phyloP scores from a whole-genome alignment of 2,888 invertebrate genomes.

The Thelaira solivaga region DNA sequence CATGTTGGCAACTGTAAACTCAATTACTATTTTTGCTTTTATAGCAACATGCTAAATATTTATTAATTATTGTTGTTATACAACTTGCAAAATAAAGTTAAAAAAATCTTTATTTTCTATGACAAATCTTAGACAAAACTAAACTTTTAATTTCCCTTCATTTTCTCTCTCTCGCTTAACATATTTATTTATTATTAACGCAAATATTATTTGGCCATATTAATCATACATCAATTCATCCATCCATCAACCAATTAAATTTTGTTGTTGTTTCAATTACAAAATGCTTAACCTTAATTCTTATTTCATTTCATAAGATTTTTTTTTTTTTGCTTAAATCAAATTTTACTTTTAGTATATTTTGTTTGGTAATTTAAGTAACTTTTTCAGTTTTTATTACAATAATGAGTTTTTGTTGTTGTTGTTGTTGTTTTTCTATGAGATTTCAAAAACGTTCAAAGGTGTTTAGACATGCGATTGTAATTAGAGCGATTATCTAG shows the following conservation, averaged over 20 bases:
- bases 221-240: no score
- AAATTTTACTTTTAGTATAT: constrained; percentile 11
- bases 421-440: constrained; percentile 14
- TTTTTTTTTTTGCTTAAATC: constrained; percentile 7
- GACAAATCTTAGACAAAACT: no score
- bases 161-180: no score
- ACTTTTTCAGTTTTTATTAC: constrained; percentile 12
- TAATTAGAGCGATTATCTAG: constrained; percentile 62
- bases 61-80: background rate
- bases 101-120: background rate
- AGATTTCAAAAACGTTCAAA: constrained; percentile 55
- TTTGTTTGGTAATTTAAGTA: constrained; percentile 12
- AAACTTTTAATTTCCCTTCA: no score
- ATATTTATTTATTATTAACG: background rate
- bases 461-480: constrained; percentile 60
- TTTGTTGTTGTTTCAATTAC: background rate
- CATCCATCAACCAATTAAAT: constrained; percentile 14
- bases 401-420: constrained; percentile 30
- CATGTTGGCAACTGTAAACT: no score
- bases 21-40: background rate
- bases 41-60: constrained; percentile 43
- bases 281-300: constrained; percentile 39
- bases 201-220: background rate
- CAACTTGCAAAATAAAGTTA: constrained; percentile 14
- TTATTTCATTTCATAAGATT: constrained; percentile 33